phyloP scores from a whole-genome alignment of 2,888 invertebrate genomes.

The Sesamia inferens region DNA sequence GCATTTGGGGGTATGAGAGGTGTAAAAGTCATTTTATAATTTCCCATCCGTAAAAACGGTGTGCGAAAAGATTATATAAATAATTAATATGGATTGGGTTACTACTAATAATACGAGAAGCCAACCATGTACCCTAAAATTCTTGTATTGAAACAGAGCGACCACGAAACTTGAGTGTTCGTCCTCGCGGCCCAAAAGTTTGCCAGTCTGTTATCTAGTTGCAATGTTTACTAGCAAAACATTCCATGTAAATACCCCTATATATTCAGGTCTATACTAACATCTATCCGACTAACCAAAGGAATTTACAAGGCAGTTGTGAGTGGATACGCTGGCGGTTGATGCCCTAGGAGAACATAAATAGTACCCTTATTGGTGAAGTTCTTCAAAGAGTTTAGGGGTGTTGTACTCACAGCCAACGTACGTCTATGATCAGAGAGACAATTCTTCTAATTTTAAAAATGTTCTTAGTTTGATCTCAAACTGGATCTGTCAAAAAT shows the following conservation, averaged over 20 bases:
- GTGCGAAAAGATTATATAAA: too few species aligned
- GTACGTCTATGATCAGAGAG: not conserved
- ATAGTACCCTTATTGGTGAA: not conserved
- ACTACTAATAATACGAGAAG: slow-evolving; percentile 3
- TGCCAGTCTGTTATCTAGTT: slow-evolving; percentile 39
- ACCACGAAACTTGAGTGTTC: slow-evolving; percentile 35
- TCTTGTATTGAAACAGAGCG: slow-evolving; percentile 32
- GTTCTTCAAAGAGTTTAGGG: not conserved
- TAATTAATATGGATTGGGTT: too few species aligned
- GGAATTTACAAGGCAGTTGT: not conserved
- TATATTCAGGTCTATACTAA: not conserved
- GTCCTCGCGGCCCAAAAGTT: slow-evolving; percentile 32
- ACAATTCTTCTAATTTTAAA: too few species aligned
- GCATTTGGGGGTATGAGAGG: too few species aligned
- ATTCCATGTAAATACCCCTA: slow-evolving; percentile 21
- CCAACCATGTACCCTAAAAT: not conserved
- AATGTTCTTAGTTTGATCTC: too few species aligned
- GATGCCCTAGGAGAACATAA: not conserved
- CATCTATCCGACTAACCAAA: not conserved
- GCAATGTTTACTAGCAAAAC: slow-evolving; percentile 31
- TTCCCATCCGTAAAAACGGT: too few species aligned
- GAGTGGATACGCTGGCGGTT: not conserved
- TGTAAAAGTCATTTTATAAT: too few species aligned
- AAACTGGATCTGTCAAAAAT: too few species aligned
- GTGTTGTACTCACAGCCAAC: not conserved